Base-by-base conservation (phyloP, 1,140 invertebrate species). In the Phocides pigmalion region DNA sequence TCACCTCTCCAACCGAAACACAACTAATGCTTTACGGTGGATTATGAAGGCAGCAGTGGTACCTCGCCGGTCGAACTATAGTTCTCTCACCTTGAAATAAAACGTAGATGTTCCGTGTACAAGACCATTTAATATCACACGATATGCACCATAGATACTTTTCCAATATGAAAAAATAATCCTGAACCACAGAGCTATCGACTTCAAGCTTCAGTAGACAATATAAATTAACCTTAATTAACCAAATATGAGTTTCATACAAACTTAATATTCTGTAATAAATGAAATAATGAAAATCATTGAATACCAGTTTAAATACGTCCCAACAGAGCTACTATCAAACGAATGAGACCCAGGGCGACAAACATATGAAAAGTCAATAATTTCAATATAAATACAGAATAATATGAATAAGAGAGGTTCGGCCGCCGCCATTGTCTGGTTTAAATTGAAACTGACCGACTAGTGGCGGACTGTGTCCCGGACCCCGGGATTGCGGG, bases 391-490 rank as follows among this genome's bases (percentile, higher is more conserved):
- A 58, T 58, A 58, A 58, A 58, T 51, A 56, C 63, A 76, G 64
- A 72, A 75, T 64, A 51, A 68, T 64, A 70, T 68, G 71, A 81
- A 66, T 32, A 58, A 49, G 54, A 64, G 51, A 63, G 62, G 67
- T 47, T 47, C 56, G 68, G 66, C 58, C 44, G 32, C 54, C 17
- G 62, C 77, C 54, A 74, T 85, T 85, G 83, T 85, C 66, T 72
- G 65, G 69, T 81, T 85, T 82, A 85, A 85, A 85, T 85, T 86
- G 83, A 81, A 86, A 82, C 68, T 81, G 80, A 74, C 68, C 67
- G 49, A n/a, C 42, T 78, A 79, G 81, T 72, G 77, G 62, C 72
- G 81, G 35, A 2, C 15, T 11, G 22, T 17, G 22, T 44, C 4
- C 14, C 20, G 39, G 53, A 25, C 3, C 12, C 14, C 32, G 58